phyloP scores from a whole-genome alignment of 2,113 vertebrate genomes.

The Macquaria australasica region DNA sequence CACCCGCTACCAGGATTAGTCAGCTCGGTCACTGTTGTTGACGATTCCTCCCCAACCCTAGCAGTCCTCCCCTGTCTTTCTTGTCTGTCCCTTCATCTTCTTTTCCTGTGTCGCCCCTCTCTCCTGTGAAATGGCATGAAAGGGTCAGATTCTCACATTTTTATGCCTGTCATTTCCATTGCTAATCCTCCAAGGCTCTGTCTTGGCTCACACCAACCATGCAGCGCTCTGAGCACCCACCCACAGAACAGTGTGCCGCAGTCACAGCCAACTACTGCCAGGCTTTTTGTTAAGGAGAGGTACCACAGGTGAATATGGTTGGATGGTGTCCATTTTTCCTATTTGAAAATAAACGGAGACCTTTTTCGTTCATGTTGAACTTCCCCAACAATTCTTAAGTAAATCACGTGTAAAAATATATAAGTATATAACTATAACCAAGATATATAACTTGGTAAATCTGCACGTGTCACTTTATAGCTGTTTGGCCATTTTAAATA shows the following conservation, averaged over 20 bases:
- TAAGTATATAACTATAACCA: too few relatives aligned
- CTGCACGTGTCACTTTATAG: neutral
- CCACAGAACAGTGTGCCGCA: conserved; percentile 38
- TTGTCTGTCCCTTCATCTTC: conserved; percentile 19
- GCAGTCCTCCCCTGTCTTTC: conserved; percentile 14
- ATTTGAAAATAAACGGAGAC: neutral
- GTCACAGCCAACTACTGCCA: conserved; percentile 49
- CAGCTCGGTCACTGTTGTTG: conserved; percentile 40
- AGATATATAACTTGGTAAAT: neutral
- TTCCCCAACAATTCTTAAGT: neutral
- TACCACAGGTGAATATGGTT: conserved; percentile 40
- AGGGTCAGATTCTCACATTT: conserved; percentile 63
- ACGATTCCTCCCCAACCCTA: conserved; percentile 6
- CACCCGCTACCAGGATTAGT: conserved; percentile 56
- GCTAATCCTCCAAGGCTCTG: conserved; percentile 57
- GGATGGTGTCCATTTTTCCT: neutral
- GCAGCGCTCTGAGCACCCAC: conserved; percentile 42
- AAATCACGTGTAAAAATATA: neutral
- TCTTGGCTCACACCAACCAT: conserved; percentile 56
- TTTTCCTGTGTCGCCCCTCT: conserved; percentile 28
- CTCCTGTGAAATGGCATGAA: conserved; percentile 61
- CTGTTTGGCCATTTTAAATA: neutral
- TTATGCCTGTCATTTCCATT: conserved; percentile 67
- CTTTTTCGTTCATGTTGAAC: neutral
- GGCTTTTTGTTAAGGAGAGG: conserved; percentile 32